Evolutionary conservation across 2,113 vertebrate species (phyloP), one percentile per base, ranked within the genome.

Genomic region (Caloenas nicobarica): DNA sequence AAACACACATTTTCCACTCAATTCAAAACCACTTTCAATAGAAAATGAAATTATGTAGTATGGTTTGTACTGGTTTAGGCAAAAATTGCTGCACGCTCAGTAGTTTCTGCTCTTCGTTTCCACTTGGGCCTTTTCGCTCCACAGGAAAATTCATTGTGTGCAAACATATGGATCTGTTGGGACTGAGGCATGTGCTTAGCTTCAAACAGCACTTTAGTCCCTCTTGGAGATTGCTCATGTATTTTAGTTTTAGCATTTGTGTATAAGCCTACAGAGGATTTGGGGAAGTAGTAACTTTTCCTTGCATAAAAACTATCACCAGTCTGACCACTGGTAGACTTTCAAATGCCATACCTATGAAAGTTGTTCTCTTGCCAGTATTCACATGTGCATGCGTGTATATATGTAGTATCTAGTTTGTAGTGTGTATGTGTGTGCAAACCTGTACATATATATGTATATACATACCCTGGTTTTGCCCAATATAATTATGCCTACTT

Each of bases 371-470:
- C 40, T 94, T 76, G 78, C 77, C 83, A 89, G 89, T 93, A 80
- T 84, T 86, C 64, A 29, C 2, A 29, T 64, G 38, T 76, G 71
- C 69, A 31, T 91, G 69, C 56, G 60, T 91, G 46, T 88, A 33
- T 64, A 46, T 58, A 62, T 24, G 50, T 51, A 53, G 69, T 36
- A 12, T 40, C 34, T 38, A 44, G 68, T 78, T 29, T 1, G 14
- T 64, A 48, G 76, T 19, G n/a, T 58, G 31, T 57, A 21, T 69
- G 50, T 80, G 61, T 8, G 2, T 80, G 57, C 76, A 83, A 72
- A 83, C 72, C 53, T 94, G 86, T 95, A 86, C 22, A 83, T 89
- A 70, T 76, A 36, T n/a, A 24, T 91, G 81, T 97, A 92, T 61
- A 89, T 93, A 94, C 68, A 50, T 71, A 36, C 58, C 62, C 40